Percentiles rank a stretch among this genome's conserved stretches.
These are phyloP conservation scores for Morpho helenor DNA, from an alignment of 2,888 invertebrate genomes.

Conservation along the genomic window DNA sequence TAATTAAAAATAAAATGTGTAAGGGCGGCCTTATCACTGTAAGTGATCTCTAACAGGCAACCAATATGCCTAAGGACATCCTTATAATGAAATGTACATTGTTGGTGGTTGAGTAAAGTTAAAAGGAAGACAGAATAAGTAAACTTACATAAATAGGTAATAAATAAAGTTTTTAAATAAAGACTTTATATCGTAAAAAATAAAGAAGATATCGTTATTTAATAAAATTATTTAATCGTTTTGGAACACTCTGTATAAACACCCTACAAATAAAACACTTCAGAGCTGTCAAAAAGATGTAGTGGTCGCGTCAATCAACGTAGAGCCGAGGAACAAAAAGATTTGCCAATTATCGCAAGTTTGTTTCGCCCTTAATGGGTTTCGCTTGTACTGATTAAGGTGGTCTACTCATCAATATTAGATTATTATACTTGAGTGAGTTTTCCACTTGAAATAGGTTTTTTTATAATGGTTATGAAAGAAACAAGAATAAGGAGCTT, in stretches of 20 bases:
- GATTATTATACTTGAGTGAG: slow-evolving; percentile 10
- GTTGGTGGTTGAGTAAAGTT: too few species aligned
- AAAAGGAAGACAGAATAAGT: too few species aligned
- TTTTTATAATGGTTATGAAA: slow-evolving; percentile 2
- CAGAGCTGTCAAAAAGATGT: slow-evolving; percentile 71
- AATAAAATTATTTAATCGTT: neutral
- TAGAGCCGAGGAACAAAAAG: slow-evolving; percentile 56
- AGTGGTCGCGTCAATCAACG: slow-evolving; percentile 70
- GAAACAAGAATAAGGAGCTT: neutral
- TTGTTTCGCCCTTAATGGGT: slow-evolving; percentile 64
- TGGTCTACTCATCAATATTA: slow-evolving; percentile 27
- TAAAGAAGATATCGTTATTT: too few species aligned
- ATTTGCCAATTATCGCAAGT: slow-evolving; percentile 66
- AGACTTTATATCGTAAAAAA: too few species aligned
- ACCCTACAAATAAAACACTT: slow-evolving; percentile 53
- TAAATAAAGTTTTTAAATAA: too few species aligned
- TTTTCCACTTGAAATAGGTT: slow-evolving; percentile 9
- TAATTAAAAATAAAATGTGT: too few species aligned
- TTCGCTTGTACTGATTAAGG: slow-evolving; percentile 66
- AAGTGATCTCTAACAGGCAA: too few species aligned
- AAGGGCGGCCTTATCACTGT: too few species aligned
- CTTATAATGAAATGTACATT: too few species aligned
- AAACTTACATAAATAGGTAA: too few species aligned
- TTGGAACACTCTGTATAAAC: slow-evolving; percentile 44
- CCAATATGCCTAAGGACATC: too few species aligned